Base-by-base conservation (phyloP, 1,140 invertebrate species). In the Stenopsyche tienmushanensis region DNA sequence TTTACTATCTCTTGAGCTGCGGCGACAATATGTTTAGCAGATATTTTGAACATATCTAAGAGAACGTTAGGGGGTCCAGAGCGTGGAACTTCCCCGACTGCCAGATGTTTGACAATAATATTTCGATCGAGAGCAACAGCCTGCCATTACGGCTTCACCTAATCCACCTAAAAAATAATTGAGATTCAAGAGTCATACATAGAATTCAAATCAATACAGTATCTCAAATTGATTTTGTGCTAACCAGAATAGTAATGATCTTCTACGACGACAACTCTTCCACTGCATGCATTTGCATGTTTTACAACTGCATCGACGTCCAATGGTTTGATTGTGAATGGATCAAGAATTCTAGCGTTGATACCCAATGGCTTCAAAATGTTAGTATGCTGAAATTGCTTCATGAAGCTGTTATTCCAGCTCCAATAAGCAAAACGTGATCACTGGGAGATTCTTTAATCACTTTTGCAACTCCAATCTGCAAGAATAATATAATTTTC, bases 321-420 rank as follows among this genome's bases (percentile, higher is more conserved):
- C 44, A 99, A 80, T 0, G 97, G 97, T 80, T 99, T 98, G 54
- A 99, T 84, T 1, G 96, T 98, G 80, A 98, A 98, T 0, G 89
- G 91, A 84, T 99, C 96, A 72, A 98, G 76, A 7, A 99, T 88
- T 41, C 95, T 82, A 1, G 89, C 85, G 60, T 86, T 81, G 42
- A 96, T 80, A 15, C 89, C 88, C 83, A 45, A 82, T 13, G 71
- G 70, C 57, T 75, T 85, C 47, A 99, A 82, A 63, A 85, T 78
- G 26, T 92, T n/a, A 87, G 1, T 94, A 90, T 29, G 97, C 97
- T 52, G 87, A 86, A 7, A 98, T 54, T 13, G 92, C 92, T 78
- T 99, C 96, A 73, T 93, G 88, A 25, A 99, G 79, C n/a, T 9
- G 97, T 99, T 0, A 99, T 88, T 60, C 95, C 96, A 34, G 91